A percentile compares a stretch with the other conserved stretches of the same genome.
phyloP scores from a whole-genome alignment of 2,113 vertebrate species.

The Seriola rivoliana region DNA sequence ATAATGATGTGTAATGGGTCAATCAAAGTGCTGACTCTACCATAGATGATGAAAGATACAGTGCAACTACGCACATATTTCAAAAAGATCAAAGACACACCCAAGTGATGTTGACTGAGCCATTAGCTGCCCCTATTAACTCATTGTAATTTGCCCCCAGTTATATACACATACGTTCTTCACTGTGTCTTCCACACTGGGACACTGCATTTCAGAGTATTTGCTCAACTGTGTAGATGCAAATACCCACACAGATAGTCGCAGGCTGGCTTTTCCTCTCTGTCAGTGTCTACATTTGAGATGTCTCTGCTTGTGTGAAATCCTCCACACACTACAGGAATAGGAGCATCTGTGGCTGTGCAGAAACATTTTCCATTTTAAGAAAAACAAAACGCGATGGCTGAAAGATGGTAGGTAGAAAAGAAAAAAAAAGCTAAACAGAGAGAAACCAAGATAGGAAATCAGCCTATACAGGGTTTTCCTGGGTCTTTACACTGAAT shows the following conservation, averaged over 20 bases:
- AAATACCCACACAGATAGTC: constrained; percentile 26
- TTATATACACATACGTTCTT: constrained; percentile 11
- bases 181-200: not conserved
- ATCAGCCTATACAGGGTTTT: not conserved
- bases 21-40: constrained; percentile 45
- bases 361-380: constrained; percentile 15
- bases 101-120: constrained; percentile 37
- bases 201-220: constrained; percentile 16
- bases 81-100: constrained; percentile 43
- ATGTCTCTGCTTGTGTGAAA: constrained; percentile 26
- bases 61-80: constrained; percentile 6
- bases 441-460: not conserved
- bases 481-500: not conserved
- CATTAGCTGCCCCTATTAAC: constrained; percentile 32
- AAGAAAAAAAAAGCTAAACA: not conserved
- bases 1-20: constrained; percentile 49
- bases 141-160: constrained; percentile 34
- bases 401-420: not conserved
- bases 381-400: constrained; percentile 9
- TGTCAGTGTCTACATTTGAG: constrained; percentile 9
- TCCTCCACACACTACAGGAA: constrained; percentile 12
- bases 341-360: constrained; percentile 10
- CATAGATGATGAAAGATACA: constrained; percentile 42
- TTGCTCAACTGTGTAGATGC: constrained; percentile 7
- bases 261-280: constrained; percentile 3